Percentiles rank a stretch among this genome's conserved stretches.
Evolutionary conservation across 1,140 invertebrate species (phyloP).

Genomic region (Olivierus martensii): DNA sequence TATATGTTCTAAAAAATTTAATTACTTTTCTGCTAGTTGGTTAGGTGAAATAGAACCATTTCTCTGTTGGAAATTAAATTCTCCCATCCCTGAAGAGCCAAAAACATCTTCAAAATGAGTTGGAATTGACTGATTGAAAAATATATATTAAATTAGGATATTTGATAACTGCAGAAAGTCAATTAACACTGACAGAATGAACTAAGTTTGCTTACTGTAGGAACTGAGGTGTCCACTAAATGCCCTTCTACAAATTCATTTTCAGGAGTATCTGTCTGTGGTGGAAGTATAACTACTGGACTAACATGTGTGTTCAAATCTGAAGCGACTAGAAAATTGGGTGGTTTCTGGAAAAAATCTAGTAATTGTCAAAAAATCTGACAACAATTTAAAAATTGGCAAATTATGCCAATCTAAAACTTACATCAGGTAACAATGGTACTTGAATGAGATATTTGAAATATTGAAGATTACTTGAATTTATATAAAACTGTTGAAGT

Average conservation of each 20-base stretch:
- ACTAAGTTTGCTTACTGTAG: no score
- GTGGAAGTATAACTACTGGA: conserved; percentile 77
- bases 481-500: conserved; percentile 85
- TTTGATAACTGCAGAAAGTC: no score
- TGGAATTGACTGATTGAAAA: conserved; percentile 3
- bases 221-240: conserved; percentile 10
- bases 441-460: conserved; percentile 92
- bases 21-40: conserved; percentile 37
- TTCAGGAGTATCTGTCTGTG: conserved; percentile 48
- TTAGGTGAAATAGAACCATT: conserved; percentile 45
- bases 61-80: conserved; percentile 20
- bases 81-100: neutral
- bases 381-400: neutral
- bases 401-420: no score
- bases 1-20: neutral
- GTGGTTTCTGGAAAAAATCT: conserved; percentile 52
- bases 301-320: conserved; percentile 86
- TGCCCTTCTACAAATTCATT: conserved; percentile 25
- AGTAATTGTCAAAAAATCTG: neutral
- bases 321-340: conserved; percentile 86
- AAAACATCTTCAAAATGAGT: conserved; percentile 14
- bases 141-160: no score
- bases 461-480: conserved; percentile 87
- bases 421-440: conserved; percentile 76
- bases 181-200: no score